Base-by-base conservation (phyloP, 2,888 invertebrate genomes). In the Andrena flavipes region DNA sequence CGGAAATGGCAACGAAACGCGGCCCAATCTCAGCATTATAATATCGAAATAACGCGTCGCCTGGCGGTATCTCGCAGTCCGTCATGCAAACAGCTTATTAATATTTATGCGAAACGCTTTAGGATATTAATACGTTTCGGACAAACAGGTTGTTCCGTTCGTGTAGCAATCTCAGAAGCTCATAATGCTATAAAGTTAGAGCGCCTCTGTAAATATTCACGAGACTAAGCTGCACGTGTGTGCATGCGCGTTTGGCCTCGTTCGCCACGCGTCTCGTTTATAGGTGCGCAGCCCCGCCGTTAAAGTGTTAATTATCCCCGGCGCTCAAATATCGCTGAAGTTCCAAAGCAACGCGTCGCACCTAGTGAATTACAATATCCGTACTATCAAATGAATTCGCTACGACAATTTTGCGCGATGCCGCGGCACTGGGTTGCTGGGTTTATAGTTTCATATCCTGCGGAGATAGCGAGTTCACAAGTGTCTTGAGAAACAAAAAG, bases 61-160 rank as follows among this genome's bases (percentile, higher is more conserved):
- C 26, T 2, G 3, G 16, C 20, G n/a, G 10, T 42, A 42, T 8
- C n/a, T 13, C 6, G 68, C n/a, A 26, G 49, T 60, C 48, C 65
- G 30, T 65, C 74, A 23, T 6, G 10, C 59, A 56, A 73, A 64
- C 64, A 48, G 69, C 69, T 81, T 80, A 79, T 81, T 81, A 81
- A 80, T 81, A 81, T 81, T 79, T 81, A 81, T 80, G 48, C 63
- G 10, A 3, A 65, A 33, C 48, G 64, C 73, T 59, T 30, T 68
- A 33, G 59, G 69, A 81, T 81, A 81, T 82, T 82, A 82, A 82
- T 80, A 67, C 75, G 60, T 67, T 71, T 80, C 62, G 62, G 75
- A 74, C 75, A 75, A 82, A 82, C 81, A 82, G 75, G 54, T 80
- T 80, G 81, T 70, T 67, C 63, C 80, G 70, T 70, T 70, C 75